A percentile compares a stretch with the other conserved stretches of the same genome.
These are phyloP conservation scores for Centropyge bicolor DNA, from an alignment of 2,797 vertebrate species.

Conservation along the genomic window DNA sequence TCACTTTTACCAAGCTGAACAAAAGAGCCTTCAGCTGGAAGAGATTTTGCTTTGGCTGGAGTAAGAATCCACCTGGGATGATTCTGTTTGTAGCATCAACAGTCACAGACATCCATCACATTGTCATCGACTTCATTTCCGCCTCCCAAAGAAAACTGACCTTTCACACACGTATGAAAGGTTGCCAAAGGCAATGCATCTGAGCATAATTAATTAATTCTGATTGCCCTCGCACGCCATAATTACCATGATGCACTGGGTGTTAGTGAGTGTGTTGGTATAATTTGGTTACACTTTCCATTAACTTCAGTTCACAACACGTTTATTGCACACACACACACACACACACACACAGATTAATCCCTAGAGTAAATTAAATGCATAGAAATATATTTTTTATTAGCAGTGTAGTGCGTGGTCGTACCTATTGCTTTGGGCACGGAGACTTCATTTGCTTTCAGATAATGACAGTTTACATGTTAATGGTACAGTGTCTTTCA, in stretches of 20 bases:
- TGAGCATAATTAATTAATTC: slow-evolving; percentile 70
- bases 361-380: slow-evolving; percentile 10
- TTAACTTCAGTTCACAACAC: slow-evolving; percentile 29
- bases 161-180: slow-evolving; percentile 65
- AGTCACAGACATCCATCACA: slow-evolving; percentile 55
- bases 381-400: slow-evolving; percentile 9
- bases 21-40: neutral
- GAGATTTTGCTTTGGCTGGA: slow-evolving; percentile 20
- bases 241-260: slow-evolving; percentile 51
- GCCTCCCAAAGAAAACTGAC: slow-evolving; percentile 61
- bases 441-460: slow-evolving; percentile 3
- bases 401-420: neutral
- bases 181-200: slow-evolving; percentile 61
- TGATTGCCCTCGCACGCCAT: slow-evolving; percentile 48
- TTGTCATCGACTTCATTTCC: slow-evolving; percentile 62
- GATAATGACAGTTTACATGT: neutral
- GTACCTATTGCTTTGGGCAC: slow-evolving; percentile 8
- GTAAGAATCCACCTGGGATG: slow-evolving; percentile 38
- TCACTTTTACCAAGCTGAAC: slow-evolving; percentile 1
- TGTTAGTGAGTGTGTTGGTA: slow-evolving; percentile 42
- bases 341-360: neutral
- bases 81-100: slow-evolving; percentile 51
- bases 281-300: slow-evolving; percentile 51
- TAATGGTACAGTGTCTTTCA: neutral
- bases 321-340: neutral